Percentiles rank a stretch among this genome's conserved stretches.
Conservation (phyloP, 2,888 invertebrate species). For the Lycia hirtaria region DNA sequence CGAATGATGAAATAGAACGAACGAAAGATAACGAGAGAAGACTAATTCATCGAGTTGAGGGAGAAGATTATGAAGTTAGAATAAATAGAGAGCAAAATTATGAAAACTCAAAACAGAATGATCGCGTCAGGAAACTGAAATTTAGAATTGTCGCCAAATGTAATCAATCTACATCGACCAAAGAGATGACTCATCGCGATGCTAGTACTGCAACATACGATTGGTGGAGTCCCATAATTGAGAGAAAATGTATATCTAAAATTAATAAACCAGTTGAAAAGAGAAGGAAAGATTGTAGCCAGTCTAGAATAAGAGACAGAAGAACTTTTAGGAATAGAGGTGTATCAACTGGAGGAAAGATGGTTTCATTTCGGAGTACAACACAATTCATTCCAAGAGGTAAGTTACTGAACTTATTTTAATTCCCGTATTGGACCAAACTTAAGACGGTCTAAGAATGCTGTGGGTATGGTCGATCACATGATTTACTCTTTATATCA, state of each 20-base stretch:
- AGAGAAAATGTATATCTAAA: conserved; percentile 52
- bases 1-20: background rate
- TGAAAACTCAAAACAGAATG: background rate
- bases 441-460: too few species aligned
- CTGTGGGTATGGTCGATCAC: too few species aligned
- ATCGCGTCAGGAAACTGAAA: conserved; percentile 20
- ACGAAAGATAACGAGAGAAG: background rate
- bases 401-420: conserved; percentile 37
- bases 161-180: conserved; percentile 56
- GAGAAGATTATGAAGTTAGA: background rate
- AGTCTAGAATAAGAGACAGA: conserved; percentile 9
- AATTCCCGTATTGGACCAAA: too few species aligned
- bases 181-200: conserved; percentile 48
- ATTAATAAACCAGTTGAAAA: conserved; percentile 16
- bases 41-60: background rate
- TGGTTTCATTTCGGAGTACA: conserved; percentile 60
- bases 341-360: conserved; percentile 47
- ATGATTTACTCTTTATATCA: too few species aligned
- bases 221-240: conserved; percentile 71
- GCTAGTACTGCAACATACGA: conserved; percentile 61
- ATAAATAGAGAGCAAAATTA: too few species aligned
- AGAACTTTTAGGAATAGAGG: conserved; percentile 39
- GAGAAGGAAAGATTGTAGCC: conserved; percentile 12
- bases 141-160: conserved; percentile 48
- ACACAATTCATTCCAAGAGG: conserved; percentile 62